Evolutionary conservation across 2,797 vertebrate genomes (phyloP).

Genomic region (Cyclura pinguis): DNA sequence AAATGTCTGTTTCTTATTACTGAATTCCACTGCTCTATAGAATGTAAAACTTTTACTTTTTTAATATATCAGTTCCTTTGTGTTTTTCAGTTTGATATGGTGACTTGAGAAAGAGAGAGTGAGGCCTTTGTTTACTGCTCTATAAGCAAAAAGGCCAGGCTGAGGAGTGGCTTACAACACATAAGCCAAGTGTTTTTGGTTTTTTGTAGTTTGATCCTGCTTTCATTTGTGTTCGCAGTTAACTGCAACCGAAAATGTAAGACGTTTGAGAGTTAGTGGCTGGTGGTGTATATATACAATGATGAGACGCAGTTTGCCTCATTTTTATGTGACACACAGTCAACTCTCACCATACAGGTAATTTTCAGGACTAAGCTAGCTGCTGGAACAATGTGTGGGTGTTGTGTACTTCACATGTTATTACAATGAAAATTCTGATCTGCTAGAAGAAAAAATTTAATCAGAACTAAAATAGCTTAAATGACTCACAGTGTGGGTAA

Average conservation of each 20-base stretch:
- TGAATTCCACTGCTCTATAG: neutral
- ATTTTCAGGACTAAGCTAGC: neutral
- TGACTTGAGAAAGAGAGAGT: neutral
- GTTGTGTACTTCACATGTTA: neutral
- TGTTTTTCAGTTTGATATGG: neutral
- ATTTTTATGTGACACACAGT: conserved; percentile 21
- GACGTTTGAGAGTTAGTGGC: conserved; percentile 39
- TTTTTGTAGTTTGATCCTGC: neutral
- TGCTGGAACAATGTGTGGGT: conserved; percentile 8
- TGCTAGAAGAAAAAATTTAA: neutral
- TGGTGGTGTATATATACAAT: conserved; percentile 30
- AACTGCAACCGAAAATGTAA: conserved; percentile 21
- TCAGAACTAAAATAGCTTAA: neutral
- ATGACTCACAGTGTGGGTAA: conserved; percentile 9
- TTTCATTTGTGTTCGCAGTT: neutral
- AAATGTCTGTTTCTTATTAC: neutral
- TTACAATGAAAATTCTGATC: conserved; percentile 19
- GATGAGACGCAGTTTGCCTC: neutral
- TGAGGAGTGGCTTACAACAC: neutral
- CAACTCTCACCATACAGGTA: neutral
- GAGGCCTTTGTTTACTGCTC: neutral
- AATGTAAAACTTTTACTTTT: neutral
- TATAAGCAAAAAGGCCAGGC: neutral
- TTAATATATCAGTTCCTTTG: neutral
- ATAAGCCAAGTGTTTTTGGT: neutral